Evolutionary conservation across 2,797 vertebrate species (phyloP).

Genomic region (Leptodon cayanensis): DNA sequence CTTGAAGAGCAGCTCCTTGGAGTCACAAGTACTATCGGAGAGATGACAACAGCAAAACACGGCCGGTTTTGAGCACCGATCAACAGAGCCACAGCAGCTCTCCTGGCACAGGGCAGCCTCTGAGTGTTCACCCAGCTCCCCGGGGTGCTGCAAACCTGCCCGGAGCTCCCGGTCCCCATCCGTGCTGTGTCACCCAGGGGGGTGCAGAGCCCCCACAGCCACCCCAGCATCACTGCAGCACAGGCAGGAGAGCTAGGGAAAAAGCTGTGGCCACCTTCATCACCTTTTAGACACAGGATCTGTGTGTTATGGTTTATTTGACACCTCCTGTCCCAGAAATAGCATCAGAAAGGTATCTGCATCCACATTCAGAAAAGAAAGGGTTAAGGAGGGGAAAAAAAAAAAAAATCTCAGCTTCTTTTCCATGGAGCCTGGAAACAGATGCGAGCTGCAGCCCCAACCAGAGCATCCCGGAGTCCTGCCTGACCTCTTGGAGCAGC

Average conservation of each 20-base stretch:
- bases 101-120: background rate
- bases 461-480: background rate
- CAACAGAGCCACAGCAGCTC: background rate
- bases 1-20: background rate
- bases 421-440: background rate
- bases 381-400: background rate
- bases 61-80: rapidly evolving
- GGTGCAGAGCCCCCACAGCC: background rate
- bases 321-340: background rate
- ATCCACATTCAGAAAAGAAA: background rate
- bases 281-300: background rate
- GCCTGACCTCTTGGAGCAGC: background rate
- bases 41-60: background rate
- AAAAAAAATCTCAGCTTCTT: rapidly evolving
- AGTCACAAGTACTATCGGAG: background rate
- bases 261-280: too few relatives aligned
- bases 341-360: background rate
- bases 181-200: too few relatives aligned
- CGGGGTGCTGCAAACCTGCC: rapidly evolving
- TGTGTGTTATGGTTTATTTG: background rate
- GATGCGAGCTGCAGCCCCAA: background rate
- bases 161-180: background rate
- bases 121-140: background rate
- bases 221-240: background rate
- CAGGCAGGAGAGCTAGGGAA: background rate